These are phyloP conservation scores for Scaptomyza graminum DNA, from an alignment of 1,140 invertebrate species.

Conservation along the genomic window DNA sequence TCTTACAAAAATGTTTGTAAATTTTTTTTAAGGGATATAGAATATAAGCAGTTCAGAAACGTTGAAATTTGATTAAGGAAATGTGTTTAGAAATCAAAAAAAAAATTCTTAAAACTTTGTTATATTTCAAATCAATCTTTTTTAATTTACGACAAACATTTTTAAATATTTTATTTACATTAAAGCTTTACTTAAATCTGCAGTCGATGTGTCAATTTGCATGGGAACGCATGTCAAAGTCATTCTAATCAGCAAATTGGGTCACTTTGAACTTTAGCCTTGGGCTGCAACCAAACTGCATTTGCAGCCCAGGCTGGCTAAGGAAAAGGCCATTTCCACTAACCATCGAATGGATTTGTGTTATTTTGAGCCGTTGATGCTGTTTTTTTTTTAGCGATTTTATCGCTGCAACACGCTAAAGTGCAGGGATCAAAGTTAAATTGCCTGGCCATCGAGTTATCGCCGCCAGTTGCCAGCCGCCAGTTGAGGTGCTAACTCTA, in stretches of 20 bases:
- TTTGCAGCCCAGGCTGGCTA: constrained; percentile 22
- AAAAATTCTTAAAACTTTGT: too few relatives aligned
- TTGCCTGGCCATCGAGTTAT: constrained; percentile 59
- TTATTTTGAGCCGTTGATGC: constrained; percentile 26
- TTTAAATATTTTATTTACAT: too few relatives aligned
- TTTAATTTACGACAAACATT: too few relatives aligned
- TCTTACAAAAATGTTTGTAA: too few relatives aligned
- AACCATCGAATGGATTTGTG: constrained; percentile 18
- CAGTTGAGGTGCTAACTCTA: constrained; percentile 73
- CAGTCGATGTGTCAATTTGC: constrained; percentile 65
- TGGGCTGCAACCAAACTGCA: constrained; percentile 50
- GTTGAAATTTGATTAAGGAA: too few relatives aligned
- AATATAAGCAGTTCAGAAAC: too few relatives aligned
- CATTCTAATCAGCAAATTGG: constrained; percentile 67
- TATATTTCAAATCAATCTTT: too few relatives aligned
- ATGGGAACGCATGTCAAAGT: constrained; percentile 57
- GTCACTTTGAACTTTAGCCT: constrained; percentile 79
- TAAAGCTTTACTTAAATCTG: not conserved
- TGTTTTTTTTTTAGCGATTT: constrained; percentile 32
- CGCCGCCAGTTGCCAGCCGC: constrained; percentile 45
- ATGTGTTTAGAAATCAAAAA: too few relatives aligned
- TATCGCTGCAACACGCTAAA: constrained; percentile 75
- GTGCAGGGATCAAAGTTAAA: constrained; percentile 77
- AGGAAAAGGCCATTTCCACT: constrained; percentile 21
- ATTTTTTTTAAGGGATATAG: too few relatives aligned